A percentile compares a stretch with the other conserved stretches of the same genome.
Evolutionary conservation across 2,797 vertebrate species (phyloP).

Genomic region (Petrocephalus sullivani): DNA sequence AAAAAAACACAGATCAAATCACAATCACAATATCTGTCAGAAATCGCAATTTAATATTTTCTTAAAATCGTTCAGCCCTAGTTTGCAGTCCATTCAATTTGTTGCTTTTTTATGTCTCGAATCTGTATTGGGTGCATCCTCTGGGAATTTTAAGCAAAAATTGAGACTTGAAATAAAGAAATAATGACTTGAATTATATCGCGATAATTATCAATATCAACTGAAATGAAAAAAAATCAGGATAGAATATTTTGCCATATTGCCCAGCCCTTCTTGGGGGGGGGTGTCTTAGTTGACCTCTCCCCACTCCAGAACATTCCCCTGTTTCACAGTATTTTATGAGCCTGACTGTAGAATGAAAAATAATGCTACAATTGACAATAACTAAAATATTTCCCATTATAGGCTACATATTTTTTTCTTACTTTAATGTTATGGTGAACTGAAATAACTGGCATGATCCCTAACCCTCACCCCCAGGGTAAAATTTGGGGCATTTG

Average conservation of each 20-base stretch:
- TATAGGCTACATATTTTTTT: neutral
- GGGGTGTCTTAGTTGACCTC: no score
- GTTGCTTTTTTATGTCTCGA: neutral
- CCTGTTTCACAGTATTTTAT: neutral
- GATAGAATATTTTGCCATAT: no score
- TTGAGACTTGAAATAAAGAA: neutral
- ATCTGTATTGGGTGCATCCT: neutral
- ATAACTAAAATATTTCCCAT: neutral
- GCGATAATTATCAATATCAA: neutral
- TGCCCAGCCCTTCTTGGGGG: no score
- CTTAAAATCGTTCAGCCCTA: neutral
- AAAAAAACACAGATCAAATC: no score
- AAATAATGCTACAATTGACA: neutral
- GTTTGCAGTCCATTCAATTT: neutral
- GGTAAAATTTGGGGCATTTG: slow-evolving; percentile 52
- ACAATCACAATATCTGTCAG: no score
- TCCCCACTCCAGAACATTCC: no score
- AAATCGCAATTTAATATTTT: no score
- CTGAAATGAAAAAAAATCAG: neutral
- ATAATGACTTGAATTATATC: neutral
- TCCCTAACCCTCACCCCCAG: slow-evolving; percentile 47
- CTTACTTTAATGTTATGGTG: neutral
- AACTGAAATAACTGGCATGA: neutral
- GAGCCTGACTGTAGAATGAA: neutral
- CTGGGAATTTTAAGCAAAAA: neutral